Conservation (phyloP, 2,797 vertebrate genomes). For the Brachyalestes nurse region DNA sequence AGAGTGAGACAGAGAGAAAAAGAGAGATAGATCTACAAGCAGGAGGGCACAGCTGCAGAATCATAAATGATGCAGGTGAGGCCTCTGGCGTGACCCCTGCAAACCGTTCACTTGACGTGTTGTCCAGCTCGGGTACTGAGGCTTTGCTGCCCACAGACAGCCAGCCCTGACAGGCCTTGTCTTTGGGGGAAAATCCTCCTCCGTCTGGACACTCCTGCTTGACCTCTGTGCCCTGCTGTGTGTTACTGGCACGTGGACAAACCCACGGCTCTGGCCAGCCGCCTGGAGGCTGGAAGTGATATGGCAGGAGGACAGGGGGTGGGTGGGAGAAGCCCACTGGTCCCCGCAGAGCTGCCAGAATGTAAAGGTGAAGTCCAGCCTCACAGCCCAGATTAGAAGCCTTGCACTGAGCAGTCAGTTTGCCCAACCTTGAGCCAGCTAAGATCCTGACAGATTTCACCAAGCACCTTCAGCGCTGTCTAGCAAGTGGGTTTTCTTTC, state of each 20-base stretch:
- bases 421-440: constrained; percentile 40
- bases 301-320: constrained; percentile 52
- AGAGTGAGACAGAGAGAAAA: constrained; percentile 6
- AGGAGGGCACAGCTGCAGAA: constrained; percentile 53
- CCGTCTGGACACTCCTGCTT: constrained; percentile 66
- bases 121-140: constrained; percentile 64
- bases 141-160: constrained; percentile 67
- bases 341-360: constrained; percentile 73
- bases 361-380: constrained; percentile 66
- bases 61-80: constrained; percentile 63
- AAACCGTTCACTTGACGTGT: constrained; percentile 63
- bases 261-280: constrained; percentile 60
- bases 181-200: constrained; percentile 68
- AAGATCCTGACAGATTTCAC: constrained; percentile 4
- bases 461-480: not conserved
- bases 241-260: constrained; percentile 65
- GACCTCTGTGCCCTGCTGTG: constrained; percentile 71
- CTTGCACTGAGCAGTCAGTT: constrained; percentile 50
- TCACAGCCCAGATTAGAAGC: constrained; percentile 63
- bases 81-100: constrained; percentile 67
- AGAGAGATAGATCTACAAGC: constrained; percentile 12
- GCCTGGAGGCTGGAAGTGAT: constrained; percentile 72
- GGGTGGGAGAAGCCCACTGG: constrained; percentile 68
- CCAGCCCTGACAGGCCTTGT: constrained; percentile 71
- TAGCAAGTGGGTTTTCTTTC: not conserved